Percentiles rank a stretch among this genome's conserved stretches.
These are phyloP conservation scores for Marmota monax DNA, from an alignment of 2,113 vertebrate genomes.

Conservation along the genomic window DNA sequence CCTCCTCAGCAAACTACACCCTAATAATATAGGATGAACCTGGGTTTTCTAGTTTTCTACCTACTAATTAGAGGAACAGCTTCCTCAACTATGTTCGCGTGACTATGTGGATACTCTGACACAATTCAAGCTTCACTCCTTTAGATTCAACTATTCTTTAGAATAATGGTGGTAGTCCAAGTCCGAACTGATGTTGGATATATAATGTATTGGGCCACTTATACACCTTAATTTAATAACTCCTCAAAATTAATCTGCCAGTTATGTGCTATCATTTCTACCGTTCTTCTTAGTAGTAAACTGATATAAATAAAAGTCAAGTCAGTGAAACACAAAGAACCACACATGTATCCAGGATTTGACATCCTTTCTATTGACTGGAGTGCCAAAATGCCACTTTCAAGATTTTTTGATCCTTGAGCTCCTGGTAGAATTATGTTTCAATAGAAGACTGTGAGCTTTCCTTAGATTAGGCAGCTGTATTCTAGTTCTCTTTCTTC, in stretches of 20 bases:
- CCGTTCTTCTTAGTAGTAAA: background rate
- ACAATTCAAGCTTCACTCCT: background rate
- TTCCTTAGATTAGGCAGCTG: no score
- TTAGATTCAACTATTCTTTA: background rate
- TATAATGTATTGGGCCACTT: background rate
- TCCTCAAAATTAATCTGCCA: background rate
- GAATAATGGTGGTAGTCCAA: background rate
- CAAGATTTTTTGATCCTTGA: background rate
- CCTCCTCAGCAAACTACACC: background rate
- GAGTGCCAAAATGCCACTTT: background rate
- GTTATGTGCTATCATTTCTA: accelerated
- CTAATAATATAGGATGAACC: background rate
- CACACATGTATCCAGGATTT: background rate
- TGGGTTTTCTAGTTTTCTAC: background rate
- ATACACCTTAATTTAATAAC: background rate
- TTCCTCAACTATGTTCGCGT: background rate
- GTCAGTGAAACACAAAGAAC: background rate
- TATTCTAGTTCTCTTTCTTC: background rate
- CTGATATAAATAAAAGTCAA: background rate
- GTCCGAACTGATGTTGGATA: background rate
- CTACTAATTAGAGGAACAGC: background rate
- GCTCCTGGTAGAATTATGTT: background rate
- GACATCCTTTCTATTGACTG: background rate
- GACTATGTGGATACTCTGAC: background rate
- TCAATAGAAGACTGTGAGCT: background rate